phyloP scores from a whole-genome alignment of 2,797 vertebrate species.

The Xiphophorus birchmanni region DNA sequence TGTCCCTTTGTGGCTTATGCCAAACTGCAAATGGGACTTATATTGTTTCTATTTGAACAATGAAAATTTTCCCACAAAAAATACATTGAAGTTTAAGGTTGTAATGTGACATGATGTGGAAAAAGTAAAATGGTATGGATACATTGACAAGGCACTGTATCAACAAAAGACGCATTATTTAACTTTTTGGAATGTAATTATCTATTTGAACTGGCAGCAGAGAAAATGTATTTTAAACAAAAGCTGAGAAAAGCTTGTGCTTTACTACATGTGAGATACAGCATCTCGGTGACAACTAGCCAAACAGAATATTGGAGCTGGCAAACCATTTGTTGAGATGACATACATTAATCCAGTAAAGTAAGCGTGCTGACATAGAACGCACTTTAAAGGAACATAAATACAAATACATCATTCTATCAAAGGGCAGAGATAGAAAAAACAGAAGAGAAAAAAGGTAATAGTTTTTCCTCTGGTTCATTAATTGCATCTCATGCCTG shows the following conservation, averaged over 20 bases:
- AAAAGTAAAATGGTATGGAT: not conserved
- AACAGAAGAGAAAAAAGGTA: slow-evolving; percentile 37
- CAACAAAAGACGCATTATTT: not conserved
- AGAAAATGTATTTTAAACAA: slow-evolving; percentile 10
- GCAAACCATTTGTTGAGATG: slow-evolving; percentile 22
- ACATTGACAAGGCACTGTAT: not conserved
- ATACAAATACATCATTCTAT: slow-evolving; percentile 47
- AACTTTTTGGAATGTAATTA: slow-evolving; percentile 5
- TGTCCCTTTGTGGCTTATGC: not conserved
- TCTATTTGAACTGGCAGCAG: slow-evolving; percentile 3
- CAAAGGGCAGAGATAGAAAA: slow-evolving; percentile 37
- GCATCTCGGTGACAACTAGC: slow-evolving; percentile 10
- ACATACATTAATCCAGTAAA: slow-evolving; percentile 3
- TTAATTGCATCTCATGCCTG: slow-evolving; percentile 41
- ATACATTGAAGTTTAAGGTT: not conserved
- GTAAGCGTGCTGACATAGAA: slow-evolving; percentile 16
- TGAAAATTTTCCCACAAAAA: too few relatives aligned
- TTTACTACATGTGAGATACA: slow-evolving; percentile 8
- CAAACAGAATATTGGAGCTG: slow-evolving; percentile 13
- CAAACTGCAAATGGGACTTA: not conserved
- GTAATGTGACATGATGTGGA: not conserved
- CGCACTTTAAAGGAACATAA: slow-evolving; percentile 34
- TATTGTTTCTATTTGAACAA: not conserved
- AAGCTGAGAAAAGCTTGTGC: slow-evolving; percentile 15
- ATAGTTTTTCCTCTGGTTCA: slow-evolving; percentile 55